Base-by-base conservation (phyloP, 2,888 invertebrate species). In the Ligdia adustata region DNA sequence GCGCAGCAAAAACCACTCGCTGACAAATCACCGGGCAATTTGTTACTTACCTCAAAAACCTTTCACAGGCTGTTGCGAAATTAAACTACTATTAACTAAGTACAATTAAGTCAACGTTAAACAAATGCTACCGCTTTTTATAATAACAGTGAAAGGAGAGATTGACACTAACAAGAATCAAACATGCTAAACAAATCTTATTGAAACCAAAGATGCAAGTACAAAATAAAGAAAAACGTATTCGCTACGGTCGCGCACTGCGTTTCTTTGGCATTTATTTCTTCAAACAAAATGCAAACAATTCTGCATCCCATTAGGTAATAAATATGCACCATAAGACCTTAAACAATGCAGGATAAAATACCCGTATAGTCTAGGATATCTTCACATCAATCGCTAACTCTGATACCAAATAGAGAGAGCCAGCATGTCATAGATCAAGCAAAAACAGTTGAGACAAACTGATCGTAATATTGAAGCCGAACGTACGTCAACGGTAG, bases 21-120 rank as follows among this genome's bases (percentile, higher is more conserved):
- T 85, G 89, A 90, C 89, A 89, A 89, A 89, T 89, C 82, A 79
- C 84, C 69, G 65, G 72, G 73, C 82, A 81, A 87, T 89, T 86
- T 87, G 84, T 85, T 82, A 79, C 62, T 63, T 63, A 42, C 35
- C 52, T 59, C 66, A 66, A 70, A 69, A 59, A 52, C 44, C 52
- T 55, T 59, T 43, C 69, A 72, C 60, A 67, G 72, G 71, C 56
- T 68, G 71, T 55, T 45, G 13, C 54, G 55, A 55, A 52, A 44
- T 52, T 50, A 34, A 33, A 24, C 18, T 15, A 27, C 27, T 6
- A 44, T 44, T 37, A 44, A 37, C 12, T 44, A 12, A 26, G 24
- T 13, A 15, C 26, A 33, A 42, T 31, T 44, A 35, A 11, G 22
- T 44, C 11, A 14, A 11, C 27, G n/a, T 29, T 16, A 33, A 39